Base-by-base conservation (phyloP, 2,797 vertebrate species). In the Zenarchopterus dispar region DNA sequence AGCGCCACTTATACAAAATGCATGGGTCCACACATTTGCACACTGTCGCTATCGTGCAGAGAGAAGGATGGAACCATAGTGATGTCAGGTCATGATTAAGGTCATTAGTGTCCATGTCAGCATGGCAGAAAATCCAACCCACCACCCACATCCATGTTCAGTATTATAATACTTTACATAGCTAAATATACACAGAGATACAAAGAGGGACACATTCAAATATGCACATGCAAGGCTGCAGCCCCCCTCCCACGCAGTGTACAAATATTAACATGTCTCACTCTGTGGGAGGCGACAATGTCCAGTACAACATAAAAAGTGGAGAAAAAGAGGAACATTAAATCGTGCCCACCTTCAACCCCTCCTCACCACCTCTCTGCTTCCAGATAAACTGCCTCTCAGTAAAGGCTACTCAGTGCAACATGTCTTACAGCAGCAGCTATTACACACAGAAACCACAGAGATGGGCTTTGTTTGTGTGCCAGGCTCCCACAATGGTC, bases 381-480 rank as follows among this genome's bases (percentile, higher is more conserved):
- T 39, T 73, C 58, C 58, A 36, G 79, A 71, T 52, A 55, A 56
- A 21, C 59, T 42, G 69, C 48, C 21, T 56, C 56, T 80, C 59
- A 48, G 52, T 56, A 28, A 70, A 59, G 60, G 58, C 68, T 66
- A 53, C 61, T 67, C 78, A 81, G 66, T 51, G 52, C 61, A 79
- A 78, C 82, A 77, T 81, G 87, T 39, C 75, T 78, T 57, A 68
- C 59, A 61, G 52, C 65, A 57, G 75, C 59, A 19, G 63, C 69
- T 78, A 67, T 75, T 77, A 84, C 55, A 72, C 70, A 77, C 67
- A 69, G 50, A 45, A 56, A 23, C 44, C 67, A 88, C 84, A 89
- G 79, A 86, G 80, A 84, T 74, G 53, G 28, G 65, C 82, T 88
- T 89, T 90, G 89, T 90, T 83, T 68, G 55, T 31, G 48, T 62